A percentile compares a stretch with the other conserved stretches of the same genome.
Evolutionary conservation across 2,113 vertebrate species (phyloP).

Genomic region (Xyliphius kryptos): DNA sequence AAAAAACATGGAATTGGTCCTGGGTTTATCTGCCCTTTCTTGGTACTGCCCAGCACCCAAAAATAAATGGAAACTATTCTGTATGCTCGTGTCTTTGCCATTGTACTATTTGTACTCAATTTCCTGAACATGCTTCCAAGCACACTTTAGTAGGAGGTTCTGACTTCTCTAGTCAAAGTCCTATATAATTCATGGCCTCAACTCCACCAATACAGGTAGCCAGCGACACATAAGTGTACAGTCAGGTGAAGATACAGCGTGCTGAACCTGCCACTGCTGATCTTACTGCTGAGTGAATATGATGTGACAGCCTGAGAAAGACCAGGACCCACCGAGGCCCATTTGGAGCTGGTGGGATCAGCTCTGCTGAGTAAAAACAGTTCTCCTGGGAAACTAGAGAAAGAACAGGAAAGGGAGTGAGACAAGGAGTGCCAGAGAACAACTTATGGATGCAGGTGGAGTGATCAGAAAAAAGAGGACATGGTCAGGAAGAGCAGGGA

Average conservation of each 20-base stretch:
- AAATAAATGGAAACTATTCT: too few species aligned
- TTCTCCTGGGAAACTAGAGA: slow-evolving; percentile 17
- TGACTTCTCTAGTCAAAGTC: neutral
- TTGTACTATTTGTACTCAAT: too few species aligned
- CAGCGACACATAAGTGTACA: neutral
- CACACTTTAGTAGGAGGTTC: too few species aligned
- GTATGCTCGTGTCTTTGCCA: too few species aligned
- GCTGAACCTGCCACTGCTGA: slow-evolving; percentile 14
- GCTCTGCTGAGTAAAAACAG: slow-evolving; percentile 27
- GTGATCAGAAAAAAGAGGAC: neutral
- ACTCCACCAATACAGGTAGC: slow-evolving; percentile 1
- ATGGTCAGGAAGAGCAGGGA: slow-evolving; percentile 3
- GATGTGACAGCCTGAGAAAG: slow-evolving; percentile 34
- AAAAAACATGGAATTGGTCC: too few species aligned
- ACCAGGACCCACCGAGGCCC: slow-evolving; percentile 25
- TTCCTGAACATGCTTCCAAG: neutral
- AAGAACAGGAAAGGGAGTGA: neutral
- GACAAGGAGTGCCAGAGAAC: neutral
- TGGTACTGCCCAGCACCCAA: too few species aligned
- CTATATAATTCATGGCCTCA: slow-evolving; percentile 18
- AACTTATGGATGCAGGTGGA: neutral
- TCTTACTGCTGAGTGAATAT: slow-evolving; percentile 17
- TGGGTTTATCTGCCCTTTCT: too few species aligned
- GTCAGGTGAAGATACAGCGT: neutral
- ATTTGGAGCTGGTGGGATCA: slow-evolving; percentile 33